A percentile compares a stretch with the other conserved stretches of the same genome.
Evolutionary conservation across 1,140 invertebrate genomes (phyloP).

Genomic region (Bombus sibiricus): DNA sequence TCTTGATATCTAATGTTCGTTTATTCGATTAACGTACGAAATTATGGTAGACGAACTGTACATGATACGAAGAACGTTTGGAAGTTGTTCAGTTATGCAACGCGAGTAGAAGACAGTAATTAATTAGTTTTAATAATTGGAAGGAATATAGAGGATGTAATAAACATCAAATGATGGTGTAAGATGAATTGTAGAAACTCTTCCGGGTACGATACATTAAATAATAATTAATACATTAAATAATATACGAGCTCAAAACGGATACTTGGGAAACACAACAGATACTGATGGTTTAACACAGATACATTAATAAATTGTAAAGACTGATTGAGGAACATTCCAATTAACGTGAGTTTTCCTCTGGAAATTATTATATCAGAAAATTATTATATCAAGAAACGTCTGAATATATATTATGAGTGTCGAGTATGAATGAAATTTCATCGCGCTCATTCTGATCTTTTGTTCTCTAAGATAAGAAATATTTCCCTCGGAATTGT

Average conservation of each 20-base stretch:
- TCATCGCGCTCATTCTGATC: neutral
- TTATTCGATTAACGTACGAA: neutral
- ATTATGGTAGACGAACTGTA: neutral
- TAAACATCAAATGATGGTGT: too few species aligned
- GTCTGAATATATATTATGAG: neutral
- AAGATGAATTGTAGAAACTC: too few species aligned
- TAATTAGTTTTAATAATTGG: neutral
- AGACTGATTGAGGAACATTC: neutral
- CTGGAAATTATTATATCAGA: neutral
- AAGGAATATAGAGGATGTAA: neutral
- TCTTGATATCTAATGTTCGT: neutral
- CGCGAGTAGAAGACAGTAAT: neutral
- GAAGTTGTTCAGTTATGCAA: neutral
- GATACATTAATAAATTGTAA: neutral
- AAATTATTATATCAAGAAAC: neutral
- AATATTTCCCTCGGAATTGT: neutral
- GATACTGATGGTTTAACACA: neutral
- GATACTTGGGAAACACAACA: neutral
- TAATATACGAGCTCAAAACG: neutral
- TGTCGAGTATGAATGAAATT: neutral
- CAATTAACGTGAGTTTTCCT: slow-evolving; percentile 1
- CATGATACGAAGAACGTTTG: neutral
- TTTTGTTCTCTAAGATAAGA: neutral
- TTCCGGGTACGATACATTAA: too few species aligned
- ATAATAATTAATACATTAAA: neutral